Evolutionary conservation across 2,113 vertebrate species (phyloP).

Genomic region (Ibidorhyncha struthersii): DNA sequence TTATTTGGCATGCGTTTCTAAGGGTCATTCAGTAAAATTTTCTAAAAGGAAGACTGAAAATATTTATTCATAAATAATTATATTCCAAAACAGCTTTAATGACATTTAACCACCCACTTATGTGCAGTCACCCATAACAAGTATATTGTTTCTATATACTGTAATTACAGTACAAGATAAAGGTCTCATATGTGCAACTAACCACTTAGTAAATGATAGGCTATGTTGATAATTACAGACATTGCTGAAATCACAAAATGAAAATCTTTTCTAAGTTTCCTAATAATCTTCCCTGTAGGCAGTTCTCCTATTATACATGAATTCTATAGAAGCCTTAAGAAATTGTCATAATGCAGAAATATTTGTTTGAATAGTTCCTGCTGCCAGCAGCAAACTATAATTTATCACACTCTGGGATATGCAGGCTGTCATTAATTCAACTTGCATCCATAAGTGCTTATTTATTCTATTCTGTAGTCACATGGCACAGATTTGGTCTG

Average conservation of each 20-base stretch:
- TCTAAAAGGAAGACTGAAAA: background rate
- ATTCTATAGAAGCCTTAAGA: background rate
- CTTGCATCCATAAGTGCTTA: background rate
- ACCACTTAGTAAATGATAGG: conserved; percentile 57
- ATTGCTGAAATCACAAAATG: conserved; percentile 35
- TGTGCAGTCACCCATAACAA: background rate
- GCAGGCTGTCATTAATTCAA: conserved; percentile 33
- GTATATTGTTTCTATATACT: conserved; percentile 31
- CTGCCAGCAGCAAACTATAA: conserved; percentile 23
- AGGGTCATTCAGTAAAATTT: background rate
- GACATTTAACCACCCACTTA: conserved; percentile 2
- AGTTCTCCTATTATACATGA: background rate
- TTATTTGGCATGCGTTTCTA: background rate
- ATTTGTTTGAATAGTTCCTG: conserved; percentile 51
- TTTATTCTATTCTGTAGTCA: background rate
- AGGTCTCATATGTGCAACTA: conserved; percentile 27
- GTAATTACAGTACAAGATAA: conserved; percentile 51
- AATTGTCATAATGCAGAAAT: conserved; percentile 35
- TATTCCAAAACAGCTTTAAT: background rate
- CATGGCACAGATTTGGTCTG: background rate
- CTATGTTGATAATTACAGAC: conserved; percentile 51
- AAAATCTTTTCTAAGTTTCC: conserved; percentile 42
- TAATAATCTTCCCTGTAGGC: conserved; percentile 42
- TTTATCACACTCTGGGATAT: conserved; percentile 11
- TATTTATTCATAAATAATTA: conserved; percentile 20